Evolutionary conservation across 1,140 invertebrate species (phyloP), one percentile per base, ranked within the genome.

Genomic region (Eueides isabella): DNA sequence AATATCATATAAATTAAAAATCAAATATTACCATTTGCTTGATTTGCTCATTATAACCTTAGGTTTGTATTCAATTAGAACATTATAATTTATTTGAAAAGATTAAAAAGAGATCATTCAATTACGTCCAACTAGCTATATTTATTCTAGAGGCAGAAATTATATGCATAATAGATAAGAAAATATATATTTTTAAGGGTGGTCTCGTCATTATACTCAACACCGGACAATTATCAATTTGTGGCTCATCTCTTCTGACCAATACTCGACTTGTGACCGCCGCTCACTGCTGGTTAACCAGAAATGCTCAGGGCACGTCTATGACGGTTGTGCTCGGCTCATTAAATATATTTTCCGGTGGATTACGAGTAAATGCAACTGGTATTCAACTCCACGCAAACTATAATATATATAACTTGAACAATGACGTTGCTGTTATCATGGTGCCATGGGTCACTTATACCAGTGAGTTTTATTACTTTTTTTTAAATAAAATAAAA

Each of bases 321-420:
- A 73, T 77, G n/a, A 69, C 63, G 3, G 71, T 77, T 7, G 71
- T 73, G 3, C 30, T 73, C 0, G 75, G 71, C 1, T 71, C 75
- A n/a, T 14, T 55, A 5, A 31, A 33, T 2, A 62, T 77, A 12
- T 77, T 71, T 63, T 66, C 66, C 11, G 75, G 75, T 2, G 72
- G 72, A 2, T 44, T 31, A 19, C 66, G 72, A 12, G 29, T 68
- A 1, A 67, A 31, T 33, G 71, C 75, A n/a, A 67, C 26, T 11
- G 61, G 35, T 4, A 71, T 77, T 16, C 6, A 31, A 4, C 9
- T 77, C 26, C 75, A 77, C 64, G 44, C 3, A 12, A 29, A 33
- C 29, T 77, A 77, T 64, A 74, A 71, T 29, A 6, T 12, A 1
- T 5, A 5, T 0, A 65, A 2, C 16, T 48, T 77, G 12, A 23